phyloP scores from a whole-genome alignment of 2,113 vertebrate species.

The Gulo gulo region DNA sequence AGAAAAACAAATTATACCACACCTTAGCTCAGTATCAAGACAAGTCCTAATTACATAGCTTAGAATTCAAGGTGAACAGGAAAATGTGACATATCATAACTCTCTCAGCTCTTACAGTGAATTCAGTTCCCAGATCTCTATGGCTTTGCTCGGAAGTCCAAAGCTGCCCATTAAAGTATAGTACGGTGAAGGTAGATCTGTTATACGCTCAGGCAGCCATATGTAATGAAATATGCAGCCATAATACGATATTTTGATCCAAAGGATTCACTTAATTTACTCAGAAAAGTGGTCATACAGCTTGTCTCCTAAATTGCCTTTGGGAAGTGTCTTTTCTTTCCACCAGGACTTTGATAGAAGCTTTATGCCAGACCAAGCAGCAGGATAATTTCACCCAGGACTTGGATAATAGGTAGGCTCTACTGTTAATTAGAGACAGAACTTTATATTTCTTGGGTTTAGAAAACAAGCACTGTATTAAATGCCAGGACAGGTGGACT shows the following conservation, averaged over 20 bases:
- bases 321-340: neutral
- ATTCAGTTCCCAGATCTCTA: neutral
- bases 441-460: neutral
- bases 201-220: fast-evolving
- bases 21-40: neutral
- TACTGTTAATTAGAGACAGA: neutral
- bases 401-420: neutral
- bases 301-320: neutral
- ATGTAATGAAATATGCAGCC: neutral
- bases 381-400: neutral
- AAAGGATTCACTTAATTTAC: neutral
- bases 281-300: neutral
- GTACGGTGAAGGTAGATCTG: neutral
- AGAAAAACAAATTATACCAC: neutral
- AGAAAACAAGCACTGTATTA: neutral
- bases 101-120: neutral
- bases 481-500: neutral
- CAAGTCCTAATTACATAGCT: neutral
- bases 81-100: neutral
- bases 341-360: neutral
- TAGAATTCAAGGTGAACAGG: neutral
- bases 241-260: neutral
- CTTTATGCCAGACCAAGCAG: neutral
- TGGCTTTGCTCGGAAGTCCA: neutral
- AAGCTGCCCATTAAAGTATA: neutral